These are phyloP conservation scores for Amblyornis subalaris DNA, from an alignment of 2,113 vertebrate genomes.

Conservation along the genomic window DNA sequence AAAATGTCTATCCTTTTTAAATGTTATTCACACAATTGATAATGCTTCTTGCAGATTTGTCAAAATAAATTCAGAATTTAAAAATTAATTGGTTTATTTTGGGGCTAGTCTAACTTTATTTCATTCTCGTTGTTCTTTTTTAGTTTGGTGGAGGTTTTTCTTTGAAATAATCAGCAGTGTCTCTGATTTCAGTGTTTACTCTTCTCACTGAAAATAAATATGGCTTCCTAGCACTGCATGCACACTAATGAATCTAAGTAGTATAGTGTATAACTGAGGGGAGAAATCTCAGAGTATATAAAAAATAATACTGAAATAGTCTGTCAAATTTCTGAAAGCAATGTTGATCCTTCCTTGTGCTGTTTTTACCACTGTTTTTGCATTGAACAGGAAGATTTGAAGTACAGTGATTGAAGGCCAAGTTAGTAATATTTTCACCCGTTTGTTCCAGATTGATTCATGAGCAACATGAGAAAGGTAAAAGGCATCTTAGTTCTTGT, in stretches of 20 bases:
- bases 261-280: not conserved
- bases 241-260: not conserved
- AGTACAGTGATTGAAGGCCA: not conserved
- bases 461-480: not conserved
- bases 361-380: not conserved
- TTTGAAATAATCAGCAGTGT: not conserved
- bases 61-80: constrained; percentile 4
- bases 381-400: not conserved
- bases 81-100: not conserved
- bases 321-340: not conserved
- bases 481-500: not conserved
- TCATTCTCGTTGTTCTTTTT: not conserved
- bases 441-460: not conserved
- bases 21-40: not conserved
- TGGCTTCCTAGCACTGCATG: not conserved
- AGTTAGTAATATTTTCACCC: constrained; percentile 10
- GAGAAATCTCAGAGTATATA: not conserved
- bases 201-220: not conserved
- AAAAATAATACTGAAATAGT: not conserved
- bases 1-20: not conserved
- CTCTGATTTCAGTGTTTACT: not conserved
- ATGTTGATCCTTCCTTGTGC: not conserved
- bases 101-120: not conserved
- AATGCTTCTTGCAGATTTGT: not conserved
- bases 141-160: not conserved